Conservation (phyloP, 2,888 invertebrate genomes). For the Lissocephala sabroskyi region DNA sequence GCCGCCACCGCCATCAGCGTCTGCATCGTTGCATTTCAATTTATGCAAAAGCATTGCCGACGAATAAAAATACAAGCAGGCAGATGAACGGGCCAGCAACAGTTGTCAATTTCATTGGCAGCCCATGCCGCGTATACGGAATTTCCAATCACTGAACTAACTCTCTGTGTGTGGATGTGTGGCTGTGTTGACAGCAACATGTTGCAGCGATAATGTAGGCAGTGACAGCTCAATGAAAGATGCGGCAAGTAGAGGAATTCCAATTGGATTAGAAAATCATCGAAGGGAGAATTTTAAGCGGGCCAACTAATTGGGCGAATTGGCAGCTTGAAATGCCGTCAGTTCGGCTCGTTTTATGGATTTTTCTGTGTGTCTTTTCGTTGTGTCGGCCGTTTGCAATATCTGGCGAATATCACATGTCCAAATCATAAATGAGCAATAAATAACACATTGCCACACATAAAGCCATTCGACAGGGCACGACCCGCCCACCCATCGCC, state of each 20-base stretch:
- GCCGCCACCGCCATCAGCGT: neutral
- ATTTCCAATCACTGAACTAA: slow-evolving; percentile 20
- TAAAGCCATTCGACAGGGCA: neutral
- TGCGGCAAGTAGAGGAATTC: too few species aligned
- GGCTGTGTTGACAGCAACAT: neutral
- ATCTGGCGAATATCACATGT: slow-evolving; percentile 49
- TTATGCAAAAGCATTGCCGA: slow-evolving; percentile 42
- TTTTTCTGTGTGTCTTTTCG: too few species aligned
- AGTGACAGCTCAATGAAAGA: too few species aligned
- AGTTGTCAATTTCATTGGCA: slow-evolving; percentile 46
- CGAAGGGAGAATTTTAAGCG: too few species aligned
- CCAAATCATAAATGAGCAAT: slow-evolving; percentile 65
- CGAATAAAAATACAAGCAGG: slow-evolving; percentile 52
- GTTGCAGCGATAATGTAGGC: too few species aligned
- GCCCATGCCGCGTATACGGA: slow-evolving; percentile 34
- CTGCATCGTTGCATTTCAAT: slow-evolving; percentile 13
- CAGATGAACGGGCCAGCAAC: slow-evolving; percentile 32
- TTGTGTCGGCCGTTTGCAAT: too few species aligned
- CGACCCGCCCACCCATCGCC: too few species aligned
- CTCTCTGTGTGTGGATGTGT: too few species aligned
- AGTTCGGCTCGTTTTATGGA: too few species aligned
- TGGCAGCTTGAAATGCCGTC: too few species aligned
- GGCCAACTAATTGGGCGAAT: too few species aligned
- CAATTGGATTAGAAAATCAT: too few species aligned
- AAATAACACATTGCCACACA: slow-evolving; percentile 57